Evolutionary conservation across 2,797 vertebrate species (phyloP).

Genomic region (Oreochromis grahami): DNA sequence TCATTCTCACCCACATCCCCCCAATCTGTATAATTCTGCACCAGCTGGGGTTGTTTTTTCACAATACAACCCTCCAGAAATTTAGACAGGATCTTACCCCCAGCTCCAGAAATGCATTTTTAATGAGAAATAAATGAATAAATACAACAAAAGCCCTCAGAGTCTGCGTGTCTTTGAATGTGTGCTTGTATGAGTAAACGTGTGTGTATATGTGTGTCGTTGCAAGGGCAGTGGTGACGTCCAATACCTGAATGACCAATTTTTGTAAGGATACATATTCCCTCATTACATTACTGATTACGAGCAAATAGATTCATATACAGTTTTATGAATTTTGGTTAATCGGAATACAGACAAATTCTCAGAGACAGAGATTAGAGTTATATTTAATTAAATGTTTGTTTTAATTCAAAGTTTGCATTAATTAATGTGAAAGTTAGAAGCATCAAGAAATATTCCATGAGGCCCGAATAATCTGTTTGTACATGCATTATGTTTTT

Average conservation of each 20-base stretch:
- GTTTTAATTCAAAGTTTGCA: not conserved
- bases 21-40: not conserved
- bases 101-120: conserved; percentile 41
- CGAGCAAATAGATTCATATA: not conserved
- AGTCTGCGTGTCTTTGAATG: not conserved
- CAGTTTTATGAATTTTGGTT: not conserved
- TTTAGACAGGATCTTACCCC: conserved; percentile 34
- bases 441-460: not conserved
- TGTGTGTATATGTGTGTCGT: not conserved
- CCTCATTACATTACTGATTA: not conserved
- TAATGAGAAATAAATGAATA: conserved; percentile 56
- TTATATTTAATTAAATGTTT: not conserved
- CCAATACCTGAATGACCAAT: not conserved
- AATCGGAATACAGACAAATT: not conserved
- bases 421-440: not conserved
- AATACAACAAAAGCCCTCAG: conserved; percentile 32
- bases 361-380: not conserved
- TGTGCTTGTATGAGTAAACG: not conserved
- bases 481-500: not conserved
- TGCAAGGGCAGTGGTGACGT: not conserved
- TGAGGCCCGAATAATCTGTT: not conserved
- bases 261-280: not conserved
- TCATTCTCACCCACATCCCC: not conserved
- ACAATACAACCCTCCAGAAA: conserved; percentile 10
- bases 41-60: not conserved